These are phyloP conservation scores for Drosophila bocqueti DNA, from an alignment of 1,140 invertebrate genomes.

Conservation along the genomic window DNA sequence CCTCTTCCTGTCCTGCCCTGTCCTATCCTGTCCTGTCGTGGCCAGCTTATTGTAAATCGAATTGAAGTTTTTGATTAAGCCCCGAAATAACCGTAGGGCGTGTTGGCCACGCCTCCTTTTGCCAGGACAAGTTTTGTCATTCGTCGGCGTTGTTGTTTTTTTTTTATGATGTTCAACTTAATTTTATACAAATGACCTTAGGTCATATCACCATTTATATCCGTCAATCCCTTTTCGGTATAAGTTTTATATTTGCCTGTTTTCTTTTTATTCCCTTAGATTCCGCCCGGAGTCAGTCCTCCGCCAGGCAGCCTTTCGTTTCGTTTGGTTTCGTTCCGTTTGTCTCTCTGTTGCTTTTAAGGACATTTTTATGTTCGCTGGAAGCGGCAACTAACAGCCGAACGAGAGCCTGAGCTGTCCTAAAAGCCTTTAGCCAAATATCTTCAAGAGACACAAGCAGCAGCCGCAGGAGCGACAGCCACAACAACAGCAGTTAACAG, in stretches of 20 bases:
- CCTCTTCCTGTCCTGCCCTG: conserved; percentile 18
- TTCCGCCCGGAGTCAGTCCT: conserved; percentile 9
- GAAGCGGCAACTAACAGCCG: conserved; percentile 76
- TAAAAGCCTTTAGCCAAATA: conserved; percentile 83
- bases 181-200: conserved; percentile 83
- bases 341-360: conserved; percentile 72
- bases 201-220: conserved; percentile 84
- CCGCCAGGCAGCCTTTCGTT: conserved; percentile 7
- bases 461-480: conserved; percentile 33
- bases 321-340: conserved; percentile 20
- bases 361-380: conserved; percentile 80
- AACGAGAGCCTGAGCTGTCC: conserved; percentile 63
- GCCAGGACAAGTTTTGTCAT: conserved; percentile 41
- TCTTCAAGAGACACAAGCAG: conserved; percentile 67
- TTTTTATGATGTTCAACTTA: conserved; percentile 84
- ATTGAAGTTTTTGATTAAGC: conserved; percentile 80
- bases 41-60: conserved; percentile 75
- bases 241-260: conserved; percentile 81
- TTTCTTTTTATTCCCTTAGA: conserved; percentile 45
- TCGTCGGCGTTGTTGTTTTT: conserved; percentile 27
- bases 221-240: conserved; percentile 82
- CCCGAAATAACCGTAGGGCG: conserved; percentile 51
- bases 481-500: conserved; percentile 29
- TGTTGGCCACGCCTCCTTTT: conserved; percentile 37
- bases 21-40: not conserved